Conservation (phyloP, 2,888 invertebrate genomes). For the Operophtera brumata region DNA sequence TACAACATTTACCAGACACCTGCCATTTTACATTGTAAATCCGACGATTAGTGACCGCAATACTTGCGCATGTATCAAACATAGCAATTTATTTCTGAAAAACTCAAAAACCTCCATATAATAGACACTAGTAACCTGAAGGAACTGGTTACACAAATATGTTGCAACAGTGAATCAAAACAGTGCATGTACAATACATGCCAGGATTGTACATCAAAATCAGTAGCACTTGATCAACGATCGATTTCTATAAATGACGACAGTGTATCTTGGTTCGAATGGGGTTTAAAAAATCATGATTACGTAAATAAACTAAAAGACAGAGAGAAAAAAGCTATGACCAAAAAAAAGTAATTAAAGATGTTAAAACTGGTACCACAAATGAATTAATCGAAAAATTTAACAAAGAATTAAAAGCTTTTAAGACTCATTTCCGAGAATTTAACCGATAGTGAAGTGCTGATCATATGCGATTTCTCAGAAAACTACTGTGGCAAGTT, state of each 20-base stretch:
- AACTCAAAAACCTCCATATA: too few relatives aligned
- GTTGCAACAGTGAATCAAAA: not conserved
- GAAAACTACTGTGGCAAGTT: constrained; percentile 27
- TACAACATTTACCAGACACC: too few relatives aligned
- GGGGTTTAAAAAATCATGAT: constrained; percentile 17
- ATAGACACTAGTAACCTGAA: too few relatives aligned
- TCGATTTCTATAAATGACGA: not conserved
- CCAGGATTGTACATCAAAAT: not conserved
- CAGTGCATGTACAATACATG: not conserved
- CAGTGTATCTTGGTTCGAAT: constrained; percentile 20
- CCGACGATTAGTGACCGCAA: too few relatives aligned
- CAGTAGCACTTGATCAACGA: not conserved
- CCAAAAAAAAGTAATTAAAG: not conserved
- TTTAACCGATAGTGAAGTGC: constrained; percentile 6
- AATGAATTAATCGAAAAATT: constrained; percentile 1
- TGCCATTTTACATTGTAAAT: too few relatives aligned
- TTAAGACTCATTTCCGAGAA: not conserved
- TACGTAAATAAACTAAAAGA: not conserved
- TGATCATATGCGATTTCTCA: constrained; percentile 24
- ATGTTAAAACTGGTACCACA: not conserved
- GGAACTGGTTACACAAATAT: too few relatives aligned
- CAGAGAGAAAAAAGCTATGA: not conserved
- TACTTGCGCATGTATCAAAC: too few relatives aligned
- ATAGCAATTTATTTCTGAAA: too few relatives aligned
- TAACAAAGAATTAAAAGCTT: not conserved